Evolutionary conservation across 2,797 vertebrate genomes (phyloP).

Genomic region (Botia almorhae): DNA sequence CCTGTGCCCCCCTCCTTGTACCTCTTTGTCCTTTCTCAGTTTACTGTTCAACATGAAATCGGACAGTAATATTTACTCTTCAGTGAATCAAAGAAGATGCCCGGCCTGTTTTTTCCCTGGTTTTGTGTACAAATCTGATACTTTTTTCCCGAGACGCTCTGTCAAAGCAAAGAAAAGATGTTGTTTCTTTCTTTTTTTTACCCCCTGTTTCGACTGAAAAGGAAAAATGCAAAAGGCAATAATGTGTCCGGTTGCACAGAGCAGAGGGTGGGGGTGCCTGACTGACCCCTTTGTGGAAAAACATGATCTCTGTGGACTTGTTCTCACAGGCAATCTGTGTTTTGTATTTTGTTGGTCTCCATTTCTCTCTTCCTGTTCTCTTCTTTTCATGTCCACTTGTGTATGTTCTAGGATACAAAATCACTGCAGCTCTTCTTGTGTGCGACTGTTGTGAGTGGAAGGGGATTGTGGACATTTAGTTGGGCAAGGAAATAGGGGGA

Average conservation of each 20-base stretch:
- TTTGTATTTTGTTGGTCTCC: conserved; percentile 11
- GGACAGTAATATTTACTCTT: conserved; percentile 60
- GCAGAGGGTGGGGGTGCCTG: conserved; percentile 20
- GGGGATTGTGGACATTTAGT: conserved; percentile 4
- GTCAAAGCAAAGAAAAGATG: conserved; percentile 53
- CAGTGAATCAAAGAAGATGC: conserved; percentile 52
- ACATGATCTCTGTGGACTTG: conserved; percentile 55
- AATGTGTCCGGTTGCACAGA: conserved; percentile 47
- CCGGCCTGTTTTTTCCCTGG: conserved; percentile 19
- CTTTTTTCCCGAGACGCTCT: conserved; percentile 49
- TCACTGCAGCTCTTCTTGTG: conserved; percentile 5
- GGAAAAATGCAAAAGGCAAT: conserved; percentile 57
- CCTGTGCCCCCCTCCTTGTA: conserved; percentile 4
- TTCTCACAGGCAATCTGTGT: conserved; percentile 58
- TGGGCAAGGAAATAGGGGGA: conserved; percentile 1
- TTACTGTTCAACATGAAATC: conserved; percentile 59
- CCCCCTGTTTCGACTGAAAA: conserved; percentile 43
- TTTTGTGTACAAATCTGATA: conserved; percentile 57
- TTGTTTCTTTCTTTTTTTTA: conserved; percentile 28
- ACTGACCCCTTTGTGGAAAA: conserved; percentile 59
- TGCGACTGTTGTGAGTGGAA: conserved; percentile 19
- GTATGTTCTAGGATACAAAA: conserved; percentile 24
- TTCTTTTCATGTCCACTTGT: conserved; percentile 14
- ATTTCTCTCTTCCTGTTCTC: conserved; percentile 6
- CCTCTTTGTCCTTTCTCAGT: conserved; percentile 51